Conservation (phyloP, 2,113 vertebrate genomes). For the Centrocercus urophasianus region DNA sequence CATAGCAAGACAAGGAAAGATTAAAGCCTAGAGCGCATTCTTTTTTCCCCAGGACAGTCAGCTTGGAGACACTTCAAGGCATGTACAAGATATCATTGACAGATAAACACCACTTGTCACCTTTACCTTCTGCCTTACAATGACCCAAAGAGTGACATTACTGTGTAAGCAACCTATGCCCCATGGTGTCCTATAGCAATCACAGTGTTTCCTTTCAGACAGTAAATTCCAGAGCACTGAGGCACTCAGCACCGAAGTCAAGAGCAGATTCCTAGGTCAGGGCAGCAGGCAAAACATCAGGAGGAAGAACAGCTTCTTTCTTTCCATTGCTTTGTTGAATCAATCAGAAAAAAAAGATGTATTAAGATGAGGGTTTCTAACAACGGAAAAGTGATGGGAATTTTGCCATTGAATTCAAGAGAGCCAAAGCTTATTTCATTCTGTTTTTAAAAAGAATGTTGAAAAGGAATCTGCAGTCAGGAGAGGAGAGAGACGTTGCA, state of each 20-base stretch:
- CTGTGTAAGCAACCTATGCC: constrained; percentile 72
- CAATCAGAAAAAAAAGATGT: neutral
- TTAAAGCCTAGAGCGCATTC: constrained; percentile 1
- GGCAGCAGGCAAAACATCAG: neutral
- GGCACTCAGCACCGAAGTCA: constrained; percentile 29
- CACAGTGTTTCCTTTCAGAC: constrained; percentile 69
- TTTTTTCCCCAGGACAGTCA: constrained; percentile 3
- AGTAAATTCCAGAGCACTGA: constrained; percentile 41
- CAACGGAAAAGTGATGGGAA: neutral
- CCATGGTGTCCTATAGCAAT: constrained; percentile 60
- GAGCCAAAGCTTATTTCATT: neutral
- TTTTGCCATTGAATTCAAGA: neutral
- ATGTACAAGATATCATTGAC: constrained; percentile 63
- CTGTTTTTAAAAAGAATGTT: neutral
- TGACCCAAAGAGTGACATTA: constrained; percentile 68
- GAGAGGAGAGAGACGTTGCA: neutral
- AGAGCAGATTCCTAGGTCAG: constrained; percentile 32
- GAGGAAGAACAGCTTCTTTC: neutral
- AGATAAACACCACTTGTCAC: constrained; percentile 69
- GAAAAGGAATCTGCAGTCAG: neutral
- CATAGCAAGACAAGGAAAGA: constrained; percentile 17
- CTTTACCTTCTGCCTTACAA: constrained; percentile 63
- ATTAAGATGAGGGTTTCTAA: neutral
- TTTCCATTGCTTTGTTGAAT: neutral
- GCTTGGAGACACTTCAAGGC: constrained; percentile 64